Conservation (phyloP, 2,797 vertebrate species). For the Eulemur coronatus region DNA sequence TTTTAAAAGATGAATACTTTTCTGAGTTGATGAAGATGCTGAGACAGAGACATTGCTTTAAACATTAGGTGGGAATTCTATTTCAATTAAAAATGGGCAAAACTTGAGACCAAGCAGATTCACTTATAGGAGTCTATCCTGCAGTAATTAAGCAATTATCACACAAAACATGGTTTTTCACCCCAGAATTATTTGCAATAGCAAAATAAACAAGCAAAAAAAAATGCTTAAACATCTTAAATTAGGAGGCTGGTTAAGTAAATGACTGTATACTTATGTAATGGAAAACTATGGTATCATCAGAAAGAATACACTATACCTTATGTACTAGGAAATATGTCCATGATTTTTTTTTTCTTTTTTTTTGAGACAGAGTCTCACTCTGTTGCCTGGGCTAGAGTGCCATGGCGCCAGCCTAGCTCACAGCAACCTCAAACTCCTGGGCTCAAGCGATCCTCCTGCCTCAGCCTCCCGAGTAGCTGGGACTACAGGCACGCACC, state of each 20-base stretch:
- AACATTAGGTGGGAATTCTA: neutral
- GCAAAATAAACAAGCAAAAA: neutral
- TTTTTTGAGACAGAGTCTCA: too few relatives aligned
- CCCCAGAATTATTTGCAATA: neutral
- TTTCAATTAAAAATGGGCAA: neutral
- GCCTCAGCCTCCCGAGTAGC: too few relatives aligned
- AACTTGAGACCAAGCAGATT: neutral
- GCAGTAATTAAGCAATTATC: neutral
- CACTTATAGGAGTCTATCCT: neutral
- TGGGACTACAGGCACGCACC: too few relatives aligned
- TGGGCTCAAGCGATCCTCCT: too few relatives aligned
- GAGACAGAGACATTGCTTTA: neutral
- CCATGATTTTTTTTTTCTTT: neutral
- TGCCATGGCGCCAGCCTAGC: too few relatives aligned
- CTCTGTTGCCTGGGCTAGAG: too few relatives aligned
- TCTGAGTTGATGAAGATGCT: neutral
- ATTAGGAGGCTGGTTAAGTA: neutral
- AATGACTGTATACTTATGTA: neutral
- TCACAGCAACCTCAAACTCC: too few relatives aligned
- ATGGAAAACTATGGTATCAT: neutral
- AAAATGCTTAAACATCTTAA: neutral
- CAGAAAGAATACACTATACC: neutral
- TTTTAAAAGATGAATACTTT: neutral
- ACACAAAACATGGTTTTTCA: neutral
- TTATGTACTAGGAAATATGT: neutral